Base-by-base conservation (phyloP, 2,797 vertebrate species). In the Tinamus major region DNA sequence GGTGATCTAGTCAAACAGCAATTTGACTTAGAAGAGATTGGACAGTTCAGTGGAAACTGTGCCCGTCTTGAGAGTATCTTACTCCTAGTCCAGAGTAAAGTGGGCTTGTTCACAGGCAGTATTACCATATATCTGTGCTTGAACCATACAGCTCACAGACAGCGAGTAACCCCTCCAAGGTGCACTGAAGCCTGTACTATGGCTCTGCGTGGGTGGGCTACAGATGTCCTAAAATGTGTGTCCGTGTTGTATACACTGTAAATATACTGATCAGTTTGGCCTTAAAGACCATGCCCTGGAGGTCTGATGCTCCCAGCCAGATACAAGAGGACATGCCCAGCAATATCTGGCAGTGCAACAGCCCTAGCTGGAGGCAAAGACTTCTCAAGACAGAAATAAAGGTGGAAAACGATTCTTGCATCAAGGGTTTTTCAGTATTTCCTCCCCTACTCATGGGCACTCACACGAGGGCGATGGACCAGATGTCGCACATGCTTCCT, bases 161-260 rank as follows among this genome's bases (percentile, higher is more conserved):
- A 44, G 3, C 1, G n/a, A 53, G 70, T 2, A n/a, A 9, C 59
- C 68, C 44, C 78, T 79, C 53, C 77, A 17, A 49, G 65, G 53
- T 58, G 31, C 33, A 67, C 29, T 74, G 46, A 61, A 46, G 14
- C 13, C 69, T 1, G 23, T 26, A 2, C 44, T 68, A 35, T 14
- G 3, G 18, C 44, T 49, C 33, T 11, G 0, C 1, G 2, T 2
- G 8, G 42, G 5, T 4, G 24, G 63, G 27, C 1, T 55, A 55
- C 16, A 31, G 53, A 55, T 31, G 29, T 55, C 53, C 53, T 41
- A 70, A 13, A 31, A 48, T 23, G 9, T 16, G 21, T 1, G 1
- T 19, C 77, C 5, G 1, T 5, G 5, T 13, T 55, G 3, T 11
- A 6, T 65, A 1, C n/a, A 42, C n/a, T 16, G 33, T 33, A 37